phyloP scores from a whole-genome alignment of 2,888 invertebrate species.

The Pantelozetes paolii region DNA sequence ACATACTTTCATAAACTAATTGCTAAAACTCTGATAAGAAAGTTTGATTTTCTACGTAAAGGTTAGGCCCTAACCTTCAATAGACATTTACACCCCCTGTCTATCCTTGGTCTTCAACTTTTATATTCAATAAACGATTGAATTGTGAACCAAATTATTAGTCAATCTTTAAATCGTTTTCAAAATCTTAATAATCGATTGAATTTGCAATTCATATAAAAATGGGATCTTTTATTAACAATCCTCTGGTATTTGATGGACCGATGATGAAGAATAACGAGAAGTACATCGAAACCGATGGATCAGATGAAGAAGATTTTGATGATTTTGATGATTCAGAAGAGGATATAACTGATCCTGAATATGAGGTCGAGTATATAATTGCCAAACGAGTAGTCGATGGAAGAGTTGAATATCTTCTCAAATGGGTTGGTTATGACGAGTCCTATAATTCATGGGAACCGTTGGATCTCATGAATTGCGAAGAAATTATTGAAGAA shows the following conservation, averaged over 20 bases:
- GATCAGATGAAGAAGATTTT: not conserved
- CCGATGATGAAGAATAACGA: not conserved
- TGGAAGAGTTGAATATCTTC: not conserved
- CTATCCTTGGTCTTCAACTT: too few species aligned
- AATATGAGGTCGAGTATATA: slow-evolving; percentile 13
- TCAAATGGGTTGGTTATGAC: not conserved
- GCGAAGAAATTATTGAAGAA: not conserved
- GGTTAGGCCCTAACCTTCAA: too few species aligned
- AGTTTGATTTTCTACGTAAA: too few species aligned
- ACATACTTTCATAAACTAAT: too few species aligned
- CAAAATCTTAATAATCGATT: not conserved
- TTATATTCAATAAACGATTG: too few species aligned
- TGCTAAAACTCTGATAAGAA: too few species aligned
- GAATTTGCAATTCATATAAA: too few species aligned
- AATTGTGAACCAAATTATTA: too few species aligned
- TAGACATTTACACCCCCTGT: too few species aligned
- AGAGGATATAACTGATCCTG: not conserved
- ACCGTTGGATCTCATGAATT: not conserved
- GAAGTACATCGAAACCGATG: not conserved
- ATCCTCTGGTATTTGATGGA: not conserved
- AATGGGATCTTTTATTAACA: not conserved
- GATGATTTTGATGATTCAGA: not conserved
- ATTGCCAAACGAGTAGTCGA: not conserved
- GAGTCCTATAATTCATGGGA: not conserved
- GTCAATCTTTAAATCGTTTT: not conserved